These are phyloP conservation scores for Dendroctonus ponderosae DNA, from an alignment of 1,140 invertebrate species.

Conservation along the genomic window DNA sequence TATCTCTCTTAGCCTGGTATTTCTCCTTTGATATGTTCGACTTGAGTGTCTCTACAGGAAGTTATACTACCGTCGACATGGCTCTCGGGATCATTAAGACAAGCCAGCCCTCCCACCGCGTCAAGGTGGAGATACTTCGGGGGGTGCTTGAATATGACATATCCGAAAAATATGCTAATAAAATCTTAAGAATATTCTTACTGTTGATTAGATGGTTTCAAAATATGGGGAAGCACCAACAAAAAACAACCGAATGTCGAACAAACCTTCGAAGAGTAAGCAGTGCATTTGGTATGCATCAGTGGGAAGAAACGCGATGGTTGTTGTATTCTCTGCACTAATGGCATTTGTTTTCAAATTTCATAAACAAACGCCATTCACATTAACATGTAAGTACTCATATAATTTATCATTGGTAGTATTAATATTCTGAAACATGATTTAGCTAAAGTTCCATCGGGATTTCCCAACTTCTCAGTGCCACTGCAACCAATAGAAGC, in stretches of 20 bases:
- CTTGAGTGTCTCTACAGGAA: too few relatives aligned
- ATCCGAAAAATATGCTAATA: too few relatives aligned
- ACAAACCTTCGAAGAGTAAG: constrained; percentile 47
- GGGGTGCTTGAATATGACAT: too few relatives aligned
- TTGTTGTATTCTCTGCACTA: constrained; percentile 67
- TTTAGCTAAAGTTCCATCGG: constrained; percentile 54
- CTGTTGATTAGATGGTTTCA: too few relatives aligned
- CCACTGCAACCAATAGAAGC: constrained; percentile 50
- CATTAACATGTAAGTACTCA: constrained; percentile 38
- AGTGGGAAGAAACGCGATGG: constrained; percentile 72
- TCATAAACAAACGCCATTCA: constrained; percentile 36
- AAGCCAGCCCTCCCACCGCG: too few relatives aligned
- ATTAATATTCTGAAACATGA: constrained; percentile 27
- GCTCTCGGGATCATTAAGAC: too few relatives aligned
- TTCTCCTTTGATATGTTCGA: too few relatives aligned
- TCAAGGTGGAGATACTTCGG: too few relatives aligned
- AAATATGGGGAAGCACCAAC: constrained; percentile 38
- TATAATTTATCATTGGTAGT: neutral
- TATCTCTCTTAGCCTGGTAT: too few relatives aligned
- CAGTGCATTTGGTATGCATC: constrained; percentile 64
- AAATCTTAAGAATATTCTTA: too few relatives aligned
- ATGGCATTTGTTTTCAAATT: constrained; percentile 57
- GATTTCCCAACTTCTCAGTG: constrained; percentile 54
- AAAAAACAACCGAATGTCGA: constrained; percentile 15
- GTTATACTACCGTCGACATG: too few relatives aligned